phyloP scores from a whole-genome alignment of 2,888 invertebrate species.

The Achlya flavicornis region DNA sequence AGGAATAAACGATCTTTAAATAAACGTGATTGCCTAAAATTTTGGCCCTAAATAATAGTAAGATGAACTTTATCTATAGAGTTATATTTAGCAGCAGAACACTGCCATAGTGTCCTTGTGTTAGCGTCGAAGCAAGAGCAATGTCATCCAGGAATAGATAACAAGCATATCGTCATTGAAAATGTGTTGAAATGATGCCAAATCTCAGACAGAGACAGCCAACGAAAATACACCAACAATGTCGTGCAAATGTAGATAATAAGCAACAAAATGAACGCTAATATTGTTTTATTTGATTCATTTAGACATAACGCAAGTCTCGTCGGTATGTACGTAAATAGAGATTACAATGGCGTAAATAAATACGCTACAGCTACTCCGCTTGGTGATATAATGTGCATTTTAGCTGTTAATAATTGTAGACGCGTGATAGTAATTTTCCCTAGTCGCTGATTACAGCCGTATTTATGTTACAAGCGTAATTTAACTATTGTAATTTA shows the following conservation, averaged over 20 bases:
- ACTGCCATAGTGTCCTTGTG: constrained; percentile 51
- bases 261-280: constrained; percentile 42
- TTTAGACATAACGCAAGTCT: constrained; percentile 31
- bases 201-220: constrained; percentile 53
- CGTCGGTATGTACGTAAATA: constrained; percentile 17
- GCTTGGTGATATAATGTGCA: not conserved
- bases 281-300: constrained; percentile 41
- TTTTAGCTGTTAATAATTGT: not conserved
- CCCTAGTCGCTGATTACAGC: not conserved
- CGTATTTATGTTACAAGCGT: not conserved
- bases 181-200: constrained; percentile 69
- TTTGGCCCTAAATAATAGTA: too few relatives aligned
- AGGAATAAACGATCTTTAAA: not conserved
- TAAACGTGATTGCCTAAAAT: too few relatives aligned
- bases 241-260: constrained; percentile 46
- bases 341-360: constrained; percentile 12
- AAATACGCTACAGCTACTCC: not conserved
- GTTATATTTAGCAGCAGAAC: constrained; percentile 28
- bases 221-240: constrained; percentile 64
- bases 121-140: constrained; percentile 62
- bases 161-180: constrained; percentile 50
- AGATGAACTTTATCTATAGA: constrained; percentile 8
- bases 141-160: constrained; percentile 76
- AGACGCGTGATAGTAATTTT: not conserved
- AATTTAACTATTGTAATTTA: not conserved